These are phyloP conservation scores for Toxostoma redivivum DNA, from an alignment of 2,113 vertebrate species.

Conservation along the genomic window DNA sequence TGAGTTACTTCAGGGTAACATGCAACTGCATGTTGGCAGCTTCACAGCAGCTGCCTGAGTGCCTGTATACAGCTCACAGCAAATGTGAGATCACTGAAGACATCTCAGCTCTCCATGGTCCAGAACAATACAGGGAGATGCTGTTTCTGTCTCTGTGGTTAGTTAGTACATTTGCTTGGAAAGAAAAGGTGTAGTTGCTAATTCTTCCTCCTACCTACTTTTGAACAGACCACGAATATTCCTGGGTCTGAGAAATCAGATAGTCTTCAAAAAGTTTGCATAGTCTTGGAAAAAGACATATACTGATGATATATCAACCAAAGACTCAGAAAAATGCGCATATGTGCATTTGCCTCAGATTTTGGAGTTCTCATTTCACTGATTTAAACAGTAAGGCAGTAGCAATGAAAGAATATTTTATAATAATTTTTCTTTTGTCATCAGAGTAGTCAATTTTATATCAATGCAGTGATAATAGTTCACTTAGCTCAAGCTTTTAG, in stretches of 20 bases:
- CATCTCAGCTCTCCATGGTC: not conserved
- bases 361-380: not conserved
- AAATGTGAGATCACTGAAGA: not conserved
- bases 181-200: not conserved
- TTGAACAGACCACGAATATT: not conserved
- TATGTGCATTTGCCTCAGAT: not conserved
- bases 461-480: not conserved
- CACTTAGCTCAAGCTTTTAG: not conserved
- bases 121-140: not conserved
- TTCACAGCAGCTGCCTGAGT: not conserved
- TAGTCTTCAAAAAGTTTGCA: not conserved
- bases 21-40: not conserved
- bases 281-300: not conserved
- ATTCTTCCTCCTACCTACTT: not conserved
- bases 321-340: not conserved
- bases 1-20: constrained; percentile 1
- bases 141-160: not conserved
- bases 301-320: not conserved
- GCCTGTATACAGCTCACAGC: not conserved
- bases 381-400: not conserved
- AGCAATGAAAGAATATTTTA: not conserved
- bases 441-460: not conserved
- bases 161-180: not conserved
- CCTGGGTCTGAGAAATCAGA: not conserved
- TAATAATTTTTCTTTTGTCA: not conserved